Base-by-base conservation (phyloP, 2,888 invertebrate species). In the Acheta domesticus region DNA sequence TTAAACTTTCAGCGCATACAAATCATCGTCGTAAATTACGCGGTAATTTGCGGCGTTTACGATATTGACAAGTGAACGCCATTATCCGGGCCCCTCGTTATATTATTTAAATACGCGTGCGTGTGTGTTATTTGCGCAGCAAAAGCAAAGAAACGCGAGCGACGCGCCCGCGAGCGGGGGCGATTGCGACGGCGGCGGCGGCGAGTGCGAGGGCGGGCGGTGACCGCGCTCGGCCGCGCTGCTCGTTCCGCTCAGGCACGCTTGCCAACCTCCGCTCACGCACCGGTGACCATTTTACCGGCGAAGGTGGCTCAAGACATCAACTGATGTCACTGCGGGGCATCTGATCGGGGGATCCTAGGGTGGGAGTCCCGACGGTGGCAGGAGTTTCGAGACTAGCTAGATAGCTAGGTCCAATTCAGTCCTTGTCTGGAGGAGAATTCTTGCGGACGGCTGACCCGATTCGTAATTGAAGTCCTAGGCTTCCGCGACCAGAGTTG, bases 11-110 rank as follows among this genome's bases (percentile, higher is more conserved):
- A 62, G n/a, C 62, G 62, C 62, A 62, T n/a, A 62, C 62, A 62
- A 62, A 62, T 62, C 62, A 62, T 62, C 16, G 62, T n/a, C n/a
- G 62, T 62, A 62, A 62, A 62, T 62, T 62, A 62, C 62, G n/a
- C 62, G n/a, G 62, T 62, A 62, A 62, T 62, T 62, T 62, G 62
- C 62, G n/a, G n/a, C 62, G 62, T n/a, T 62, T 62, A 62, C 62
- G 62, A 14, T 62, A 62, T 62, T 62, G 62, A 62, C 62, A 62
- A 62, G 62, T 62, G 62, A 62, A 62, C 8, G n/a, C 16, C 62
- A 62, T 62, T 62, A 62, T 62, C 62, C 14, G 62, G n/a, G 0
- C 62, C 19, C 62, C 16, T 62, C n/a, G n/a, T 62, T 14, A 19
- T 62, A 19, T 14, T n/a, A 14, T 62, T 62, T 62, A 62, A 62